Evolutionary conservation across 1,140 invertebrate genomes (phyloP).

Genomic region (Temnothorax curvispinosus): DNA sequence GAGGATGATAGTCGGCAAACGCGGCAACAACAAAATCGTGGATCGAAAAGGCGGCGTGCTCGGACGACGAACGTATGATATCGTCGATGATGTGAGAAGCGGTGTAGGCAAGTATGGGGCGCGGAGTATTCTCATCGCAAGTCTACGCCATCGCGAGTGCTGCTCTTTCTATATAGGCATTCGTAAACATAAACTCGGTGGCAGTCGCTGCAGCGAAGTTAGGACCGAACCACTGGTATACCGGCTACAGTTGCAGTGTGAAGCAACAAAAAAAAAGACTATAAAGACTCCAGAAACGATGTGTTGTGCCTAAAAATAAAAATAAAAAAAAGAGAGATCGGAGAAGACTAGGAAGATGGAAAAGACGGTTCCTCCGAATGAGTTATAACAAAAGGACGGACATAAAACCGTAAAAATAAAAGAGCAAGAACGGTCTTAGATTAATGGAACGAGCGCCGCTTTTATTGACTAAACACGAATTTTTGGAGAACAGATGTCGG

Average conservation of each 20-base stretch:
- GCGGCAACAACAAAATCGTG: neutral
- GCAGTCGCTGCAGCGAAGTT: neutral
- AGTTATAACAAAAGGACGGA: neutral
- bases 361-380: slow-evolving; percentile 17
- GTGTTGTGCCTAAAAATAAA: slow-evolving; percentile 70
- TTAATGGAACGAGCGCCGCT: neutral
- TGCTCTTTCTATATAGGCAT: neutral
- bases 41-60: neutral
- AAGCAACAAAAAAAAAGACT: slow-evolving; percentile 71
- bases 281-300: slow-evolving; percentile 63
- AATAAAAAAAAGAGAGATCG: slow-evolving; percentile 17
- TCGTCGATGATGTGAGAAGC: slow-evolving; percentile 34
- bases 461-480: slow-evolving; percentile 34
- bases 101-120: slow-evolving; percentile 1
- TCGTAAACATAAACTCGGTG: slow-evolving; percentile 17
- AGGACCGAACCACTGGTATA: slow-evolving; percentile 44
- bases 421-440: neutral
- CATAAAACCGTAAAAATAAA: neutral
- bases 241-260: slow-evolving; percentile 56
- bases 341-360: slow-evolving; percentile 3
- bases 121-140: neutral
- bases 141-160: neutral
- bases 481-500: slow-evolving; percentile 4
- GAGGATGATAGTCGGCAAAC: neutral
- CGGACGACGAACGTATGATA: neutral